These are phyloP conservation scores for Autographa gamma DNA, from an alignment of 2,888 invertebrate species.

Conservation along the genomic window DNA sequence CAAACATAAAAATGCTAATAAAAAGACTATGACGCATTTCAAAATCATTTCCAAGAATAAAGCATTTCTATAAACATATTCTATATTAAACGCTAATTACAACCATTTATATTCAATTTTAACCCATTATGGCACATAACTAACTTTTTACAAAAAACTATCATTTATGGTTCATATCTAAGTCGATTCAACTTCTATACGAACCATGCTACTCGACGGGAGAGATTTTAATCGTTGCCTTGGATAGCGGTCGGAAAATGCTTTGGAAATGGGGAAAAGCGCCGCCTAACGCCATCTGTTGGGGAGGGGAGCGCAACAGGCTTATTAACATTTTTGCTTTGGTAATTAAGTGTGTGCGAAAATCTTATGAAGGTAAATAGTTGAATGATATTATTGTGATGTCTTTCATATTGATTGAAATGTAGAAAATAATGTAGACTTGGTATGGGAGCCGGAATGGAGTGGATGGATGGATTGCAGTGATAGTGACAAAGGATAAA, in stretches of 20 bases:
- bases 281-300: constrained; percentile 79
- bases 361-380: background rate
- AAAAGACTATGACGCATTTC: background rate
- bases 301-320: constrained; percentile 72
- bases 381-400: background rate
- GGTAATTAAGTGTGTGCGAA: background rate
- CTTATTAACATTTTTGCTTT: constrained; percentile 26
- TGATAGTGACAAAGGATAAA: background rate
- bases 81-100: background rate
- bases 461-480: background rate
- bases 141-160: background rate
- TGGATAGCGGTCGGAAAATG: constrained; percentile 66
- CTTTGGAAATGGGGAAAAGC: constrained; percentile 72
- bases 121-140: background rate
- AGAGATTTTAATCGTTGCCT: background rate
- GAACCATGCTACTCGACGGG: constrained; percentile 9
- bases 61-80: background rate
- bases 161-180: background rate
- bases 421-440: background rate
- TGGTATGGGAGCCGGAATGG: background rate
- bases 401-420: background rate
- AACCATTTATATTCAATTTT: background rate
- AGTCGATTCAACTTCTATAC: constrained; percentile 5
- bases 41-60: background rate
- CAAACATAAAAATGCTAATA: background rate